These are phyloP conservation scores for Rhizomys pruinosus DNA, from an alignment of 2,113 vertebrate species.

Conservation along the genomic window DNA sequence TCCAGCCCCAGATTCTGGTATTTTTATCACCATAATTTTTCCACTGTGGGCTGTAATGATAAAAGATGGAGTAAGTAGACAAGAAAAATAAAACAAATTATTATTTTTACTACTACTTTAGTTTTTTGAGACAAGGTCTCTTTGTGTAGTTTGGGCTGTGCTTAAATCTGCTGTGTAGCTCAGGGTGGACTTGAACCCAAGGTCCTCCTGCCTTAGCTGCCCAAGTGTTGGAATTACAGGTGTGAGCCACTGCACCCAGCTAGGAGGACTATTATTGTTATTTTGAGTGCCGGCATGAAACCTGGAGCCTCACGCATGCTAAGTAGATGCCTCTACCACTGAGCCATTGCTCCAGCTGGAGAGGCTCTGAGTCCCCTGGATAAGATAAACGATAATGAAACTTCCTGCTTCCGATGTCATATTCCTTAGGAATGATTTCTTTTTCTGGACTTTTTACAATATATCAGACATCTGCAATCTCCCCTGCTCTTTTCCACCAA, in stretches of 20 bases:
- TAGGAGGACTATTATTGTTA: not conserved
- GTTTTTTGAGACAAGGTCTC: not conserved
- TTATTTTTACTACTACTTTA: not conserved
- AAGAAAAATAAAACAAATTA: not conserved
- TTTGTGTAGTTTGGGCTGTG: not conserved
- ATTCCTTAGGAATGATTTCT: not conserved
- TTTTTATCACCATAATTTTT: not conserved
- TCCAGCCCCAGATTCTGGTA: not conserved
- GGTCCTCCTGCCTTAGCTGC: not conserved
- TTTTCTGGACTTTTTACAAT: not conserved
- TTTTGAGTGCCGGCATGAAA: not conserved
- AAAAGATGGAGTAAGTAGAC: not conserved
- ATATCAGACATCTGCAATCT: not conserved
- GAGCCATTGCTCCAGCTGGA: not conserved
- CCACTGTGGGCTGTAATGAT: not conserved
- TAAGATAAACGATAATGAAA: not conserved
- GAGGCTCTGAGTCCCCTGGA: not conserved
- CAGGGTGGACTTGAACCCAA: not conserved
- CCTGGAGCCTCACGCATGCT: not conserved
- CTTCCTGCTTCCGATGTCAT: not conserved
- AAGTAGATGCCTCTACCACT: too few relatives aligned
- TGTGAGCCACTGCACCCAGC: not conserved
- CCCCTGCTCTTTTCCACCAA: slow-evolving; percentile 16
- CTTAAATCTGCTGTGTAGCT: not conserved
- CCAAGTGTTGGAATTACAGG: not conserved